Evolutionary conservation across 1,140 invertebrate genomes (phyloP).

Genomic region (Thaumatotibia leucotreta): DNA sequence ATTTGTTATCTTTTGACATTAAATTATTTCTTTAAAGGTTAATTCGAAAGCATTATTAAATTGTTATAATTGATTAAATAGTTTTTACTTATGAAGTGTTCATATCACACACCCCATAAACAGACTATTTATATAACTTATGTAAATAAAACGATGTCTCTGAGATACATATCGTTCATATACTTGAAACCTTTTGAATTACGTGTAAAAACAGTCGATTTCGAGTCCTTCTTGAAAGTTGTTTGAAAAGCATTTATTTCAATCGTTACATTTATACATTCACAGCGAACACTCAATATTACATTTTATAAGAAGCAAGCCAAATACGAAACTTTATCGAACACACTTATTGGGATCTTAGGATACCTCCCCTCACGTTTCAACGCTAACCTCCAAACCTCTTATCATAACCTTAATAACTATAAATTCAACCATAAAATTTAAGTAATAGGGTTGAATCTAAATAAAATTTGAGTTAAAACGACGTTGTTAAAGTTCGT

Average conservation of each 20-base stretch:
- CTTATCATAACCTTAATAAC: background rate
- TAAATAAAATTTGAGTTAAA: background rate
- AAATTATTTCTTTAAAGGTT: no score
- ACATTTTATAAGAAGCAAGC: background rate
- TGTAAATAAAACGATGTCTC: no score
- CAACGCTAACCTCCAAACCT: background rate
- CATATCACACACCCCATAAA: no score
- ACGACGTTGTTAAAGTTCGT: background rate
- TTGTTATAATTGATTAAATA: no score
- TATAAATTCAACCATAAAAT: background rate
- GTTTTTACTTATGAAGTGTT: no score
- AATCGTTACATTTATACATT: no score
- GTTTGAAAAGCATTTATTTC: background rate
- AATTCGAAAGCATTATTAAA: no score
- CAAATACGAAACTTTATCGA: background rate
- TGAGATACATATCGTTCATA: no score
- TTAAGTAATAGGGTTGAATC: background rate
- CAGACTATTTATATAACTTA: no score
- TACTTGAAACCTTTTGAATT: no score
- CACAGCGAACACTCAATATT: background rate
- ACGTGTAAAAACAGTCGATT: no score
- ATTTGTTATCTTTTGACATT: no score
- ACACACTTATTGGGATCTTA: background rate
- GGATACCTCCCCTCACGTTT: background rate
- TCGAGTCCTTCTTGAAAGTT: background rate